Conservation (phyloP, 2,888 invertebrate species). For the Ornithoptera priamus region DNA sequence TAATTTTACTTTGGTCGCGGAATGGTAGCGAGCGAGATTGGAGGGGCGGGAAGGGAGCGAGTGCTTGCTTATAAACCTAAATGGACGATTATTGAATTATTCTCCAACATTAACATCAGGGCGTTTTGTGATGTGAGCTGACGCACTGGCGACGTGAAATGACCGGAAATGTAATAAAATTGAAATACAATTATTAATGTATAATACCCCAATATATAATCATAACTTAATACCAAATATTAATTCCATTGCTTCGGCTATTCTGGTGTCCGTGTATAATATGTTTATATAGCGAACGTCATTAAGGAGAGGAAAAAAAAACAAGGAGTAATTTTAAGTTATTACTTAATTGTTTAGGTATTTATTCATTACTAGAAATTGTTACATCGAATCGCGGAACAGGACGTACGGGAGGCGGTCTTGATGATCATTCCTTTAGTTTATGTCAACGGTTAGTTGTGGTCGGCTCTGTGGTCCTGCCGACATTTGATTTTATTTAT, state of each 20-base stretch:
- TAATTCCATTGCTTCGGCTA: slow-evolving; percentile 27
- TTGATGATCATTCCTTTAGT: slow-evolving; percentile 30
- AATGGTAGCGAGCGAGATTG: neutral
- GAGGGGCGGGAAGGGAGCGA: neutral
- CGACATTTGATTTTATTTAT: neutral
- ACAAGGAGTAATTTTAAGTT: slow-evolving; percentile 47
- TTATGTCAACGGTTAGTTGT: slow-evolving; percentile 18
- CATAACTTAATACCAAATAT: slow-evolving; percentile 29
- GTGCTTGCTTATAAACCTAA: slow-evolving; percentile 4
- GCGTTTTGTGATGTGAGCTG: neutral
- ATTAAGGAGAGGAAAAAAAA: slow-evolving; percentile 31
- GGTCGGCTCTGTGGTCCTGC: neutral
- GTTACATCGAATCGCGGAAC: slow-evolving; percentile 26
- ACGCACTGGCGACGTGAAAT: neutral
- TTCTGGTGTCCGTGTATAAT: slow-evolving; percentile 27
- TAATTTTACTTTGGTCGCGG: slow-evolving; percentile 19
- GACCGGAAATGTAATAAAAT: neutral
- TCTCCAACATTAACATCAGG: slow-evolving; percentile 3
- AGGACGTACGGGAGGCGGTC: slow-evolving; percentile 3
- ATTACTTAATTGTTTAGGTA: slow-evolving; percentile 34
- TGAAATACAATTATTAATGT: slow-evolving; percentile 10
- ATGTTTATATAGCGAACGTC: slow-evolving; percentile 24
- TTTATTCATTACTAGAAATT: slow-evolving; percentile 28
- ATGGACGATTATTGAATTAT: slow-evolving; percentile 22
- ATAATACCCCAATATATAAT: slow-evolving; percentile 17